Evolutionary conservation across 1,140 invertebrate genomes (phyloP).

Genomic region (Leptinotarsa texana): DNA sequence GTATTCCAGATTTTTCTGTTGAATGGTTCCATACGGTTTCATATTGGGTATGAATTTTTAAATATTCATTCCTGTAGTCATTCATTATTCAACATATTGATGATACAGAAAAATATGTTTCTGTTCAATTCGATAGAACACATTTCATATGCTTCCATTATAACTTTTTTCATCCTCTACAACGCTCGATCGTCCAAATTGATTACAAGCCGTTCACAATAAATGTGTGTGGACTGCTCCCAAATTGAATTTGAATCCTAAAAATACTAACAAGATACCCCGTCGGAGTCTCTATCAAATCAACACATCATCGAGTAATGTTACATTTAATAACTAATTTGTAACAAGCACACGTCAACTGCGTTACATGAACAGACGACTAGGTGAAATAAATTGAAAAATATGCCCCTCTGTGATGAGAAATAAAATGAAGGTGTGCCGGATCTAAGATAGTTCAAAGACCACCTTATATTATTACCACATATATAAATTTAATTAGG

Average conservation of each 20-base stretch:
- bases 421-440: slow-evolving; percentile 37
- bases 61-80: too few species aligned
- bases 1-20: too few species aligned
- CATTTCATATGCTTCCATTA: too few species aligned
- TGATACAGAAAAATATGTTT: too few species aligned
- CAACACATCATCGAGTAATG: slow-evolving; percentile 15
- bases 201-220: too few species aligned
- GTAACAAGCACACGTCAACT: slow-evolving; percentile 8
- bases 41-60: too few species aligned
- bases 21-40: too few species aligned
- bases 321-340: slow-evolving; percentile 13
- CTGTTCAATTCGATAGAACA: too few species aligned
- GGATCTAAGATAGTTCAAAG: slow-evolving; percentile 28
- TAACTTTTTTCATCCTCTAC: too few species aligned
- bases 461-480: slow-evolving; percentile 44
- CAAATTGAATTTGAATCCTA: not conserved
- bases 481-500: slow-evolving; percentile 51
- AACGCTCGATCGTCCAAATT: too few species aligned
- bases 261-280: not conserved
- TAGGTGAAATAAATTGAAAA: slow-evolving; percentile 14
- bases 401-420: slow-evolving; percentile 16
- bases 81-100: too few species aligned
- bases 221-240: too few species aligned
- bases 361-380: slow-evolving; percentile 9
- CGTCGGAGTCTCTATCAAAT: not conserved